A percentile compares a stretch with the other conserved stretches of the same genome.
phyloP scores from a whole-genome alignment of 2,797 vertebrate genomes.

The Myotis planiceps region DNA sequence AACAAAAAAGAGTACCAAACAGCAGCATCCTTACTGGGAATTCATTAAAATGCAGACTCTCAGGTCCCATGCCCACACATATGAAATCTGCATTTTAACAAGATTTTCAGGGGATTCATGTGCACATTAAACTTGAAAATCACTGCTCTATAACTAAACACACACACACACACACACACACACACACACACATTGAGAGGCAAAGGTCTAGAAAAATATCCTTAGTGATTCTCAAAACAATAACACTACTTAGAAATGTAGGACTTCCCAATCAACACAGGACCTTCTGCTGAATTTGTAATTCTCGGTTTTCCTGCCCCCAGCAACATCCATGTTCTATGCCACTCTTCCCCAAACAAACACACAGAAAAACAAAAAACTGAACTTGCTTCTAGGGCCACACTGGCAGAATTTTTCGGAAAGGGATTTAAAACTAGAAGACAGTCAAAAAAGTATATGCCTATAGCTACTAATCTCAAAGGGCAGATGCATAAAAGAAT shows the following conservation, averaged over 20 bases:
- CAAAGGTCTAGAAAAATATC: slow-evolving; percentile 44
- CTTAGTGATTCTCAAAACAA: background rate
- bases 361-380: background rate
- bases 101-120: background rate
- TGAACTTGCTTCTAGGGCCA: slow-evolving; percentile 23
- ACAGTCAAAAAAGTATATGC: background rate
- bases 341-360: background rate
- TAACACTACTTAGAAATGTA: slow-evolving; percentile 13
- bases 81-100: slow-evolving; percentile 8
- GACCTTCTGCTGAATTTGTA: slow-evolving; percentile 60
- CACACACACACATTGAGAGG: background rate
- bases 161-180: background rate
- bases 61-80: background rate
- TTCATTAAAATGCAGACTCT: background rate
- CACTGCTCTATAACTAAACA: background rate
- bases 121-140: slow-evolving; percentile 2
- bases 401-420: slow-evolving; percentile 9
- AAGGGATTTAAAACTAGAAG: slow-evolving; percentile 1
- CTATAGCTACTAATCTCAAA: background rate
- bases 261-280: slow-evolving; percentile 38
- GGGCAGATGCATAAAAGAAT: background rate
- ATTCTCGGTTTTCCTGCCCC: slow-evolving; percentile 58
- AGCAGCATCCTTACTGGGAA: background rate
- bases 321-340: slow-evolving; percentile 34
- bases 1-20: background rate